Evolutionary conservation across 2,888 invertebrate genomes (phyloP).

Genomic region (Dendrolimus pini): DNA sequence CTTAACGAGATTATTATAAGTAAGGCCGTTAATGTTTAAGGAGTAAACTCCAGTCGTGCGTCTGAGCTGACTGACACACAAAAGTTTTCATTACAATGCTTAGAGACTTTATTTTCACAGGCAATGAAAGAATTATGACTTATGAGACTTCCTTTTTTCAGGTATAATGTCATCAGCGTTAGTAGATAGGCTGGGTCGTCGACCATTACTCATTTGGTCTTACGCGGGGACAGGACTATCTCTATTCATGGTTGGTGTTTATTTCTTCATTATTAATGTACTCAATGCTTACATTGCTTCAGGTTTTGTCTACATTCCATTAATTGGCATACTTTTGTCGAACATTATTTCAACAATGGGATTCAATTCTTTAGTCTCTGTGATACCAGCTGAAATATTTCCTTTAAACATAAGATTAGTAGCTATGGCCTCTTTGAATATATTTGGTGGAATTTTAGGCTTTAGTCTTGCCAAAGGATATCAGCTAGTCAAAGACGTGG

Average conservation of each 20-base stretch:
- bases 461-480: conserved; percentile 58
- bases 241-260: conserved; percentile 32
- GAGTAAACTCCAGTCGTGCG: no score
- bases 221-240: conserved; percentile 34
- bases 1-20: no score
- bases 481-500: conserved; percentile 51
- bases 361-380: conserved; percentile 53
- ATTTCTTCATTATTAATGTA: conserved; percentile 34
- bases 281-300: not conserved
- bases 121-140: not conserved
- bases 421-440: conserved; percentile 57
- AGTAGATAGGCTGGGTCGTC: conserved; percentile 45
- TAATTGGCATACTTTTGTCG: conserved; percentile 44
- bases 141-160: conserved; percentile 17
- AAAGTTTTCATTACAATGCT: no score
- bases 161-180: conserved; percentile 33
- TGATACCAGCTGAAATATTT: conserved; percentile 70
- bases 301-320: conserved; percentile 31
- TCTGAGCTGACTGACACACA: no score
- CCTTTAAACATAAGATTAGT: conserved; percentile 68
- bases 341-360: conserved; percentile 44
- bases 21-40: no score
- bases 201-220: conserved; percentile 49
- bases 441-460: conserved; percentile 57
- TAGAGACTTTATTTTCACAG: no score